Evolutionary conservation across 2,113 vertebrate species (phyloP).

Genomic region (Cynopterus brachyotis): DNA sequence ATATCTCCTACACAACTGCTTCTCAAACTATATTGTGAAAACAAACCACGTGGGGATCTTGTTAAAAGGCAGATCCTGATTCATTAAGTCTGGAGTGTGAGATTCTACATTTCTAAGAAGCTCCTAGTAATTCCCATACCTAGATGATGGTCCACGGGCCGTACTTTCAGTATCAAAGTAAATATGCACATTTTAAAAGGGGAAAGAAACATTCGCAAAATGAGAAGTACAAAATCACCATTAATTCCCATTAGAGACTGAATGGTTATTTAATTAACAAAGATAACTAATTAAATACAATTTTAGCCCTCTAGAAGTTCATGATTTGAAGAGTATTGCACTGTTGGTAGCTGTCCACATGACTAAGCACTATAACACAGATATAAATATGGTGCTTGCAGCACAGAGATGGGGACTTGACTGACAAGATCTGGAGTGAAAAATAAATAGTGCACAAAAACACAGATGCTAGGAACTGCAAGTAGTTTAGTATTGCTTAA

Average conservation of each 20-base stretch:
- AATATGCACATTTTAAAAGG: neutral
- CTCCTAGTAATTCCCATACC: neutral
- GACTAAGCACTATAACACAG: neutral
- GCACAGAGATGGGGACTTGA: neutral
- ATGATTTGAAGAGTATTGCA: neutral
- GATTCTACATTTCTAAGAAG: neutral
- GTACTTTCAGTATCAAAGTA: neutral
- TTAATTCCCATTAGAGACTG: neutral
- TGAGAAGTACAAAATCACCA: neutral
- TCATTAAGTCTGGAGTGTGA: neutral
- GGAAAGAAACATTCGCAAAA: neutral
- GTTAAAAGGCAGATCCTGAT: neutral
- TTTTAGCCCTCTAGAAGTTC: neutral
- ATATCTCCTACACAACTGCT: neutral
- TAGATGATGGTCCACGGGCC: neutral
- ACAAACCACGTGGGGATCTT: neutral
- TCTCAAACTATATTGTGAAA: neutral
- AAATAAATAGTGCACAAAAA: neutral
- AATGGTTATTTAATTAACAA: constrained; percentile 48
- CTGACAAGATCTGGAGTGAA: neutral
- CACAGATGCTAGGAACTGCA: neutral
- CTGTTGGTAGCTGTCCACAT: neutral
- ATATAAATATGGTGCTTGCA: neutral
- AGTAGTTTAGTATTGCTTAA: neutral
- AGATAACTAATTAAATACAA: constrained; percentile 29